Evolutionary conservation across 2,797 vertebrate genomes (phyloP), one percentile per base, ranked within the genome.

Genomic region (Buphagus erythrorhynchus): DNA sequence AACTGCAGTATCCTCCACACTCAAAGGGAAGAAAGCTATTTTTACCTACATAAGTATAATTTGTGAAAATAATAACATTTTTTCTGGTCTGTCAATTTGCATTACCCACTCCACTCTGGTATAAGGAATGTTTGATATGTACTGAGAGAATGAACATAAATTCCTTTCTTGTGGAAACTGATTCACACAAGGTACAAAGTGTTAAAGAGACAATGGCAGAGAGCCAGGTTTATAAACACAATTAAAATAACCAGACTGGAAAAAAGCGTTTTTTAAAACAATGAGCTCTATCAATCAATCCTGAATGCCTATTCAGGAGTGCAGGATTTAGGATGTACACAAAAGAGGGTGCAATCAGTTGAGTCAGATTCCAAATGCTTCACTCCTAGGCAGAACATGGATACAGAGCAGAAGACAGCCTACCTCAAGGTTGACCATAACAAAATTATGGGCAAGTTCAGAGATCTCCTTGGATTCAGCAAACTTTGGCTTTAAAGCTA

Each of bases 341-440:
- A 83, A 61, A 90, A 52, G 75, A 57, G 74, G 72, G 92, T 49
- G 45, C 7, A 95, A 73, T 28, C 48, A 86, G 72, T 61, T 59
- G n/a, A 79, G 67, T 6, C 31, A 28, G 48, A 80, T 54, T 81
- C 22, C 25, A 93, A 87, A 81, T 31, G 16, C 16, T 81, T 85
- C 62, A 73, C 81, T 71, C 35, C 19, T 22, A 91, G 62, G 67
- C 86, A 75, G 73, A 95, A 46, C 9, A 69, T 1, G 38, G 89
- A 87, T 9, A 81, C 4, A 51, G 93, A 87, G 42, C 31, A 93
- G 40, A 88, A 33, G 11, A 51, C 86, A 69, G 63, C 98, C 98
- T 97, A 99, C 99, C 99, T 99, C 99, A 92, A 99, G 94, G 97
- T 99, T 99, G 88, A 99, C 98, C 99, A 99, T 99, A 72, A 99